Evolutionary conservation across 1,140 invertebrate genomes (phyloP).

Genomic region (Halictus rubicundus): DNA sequence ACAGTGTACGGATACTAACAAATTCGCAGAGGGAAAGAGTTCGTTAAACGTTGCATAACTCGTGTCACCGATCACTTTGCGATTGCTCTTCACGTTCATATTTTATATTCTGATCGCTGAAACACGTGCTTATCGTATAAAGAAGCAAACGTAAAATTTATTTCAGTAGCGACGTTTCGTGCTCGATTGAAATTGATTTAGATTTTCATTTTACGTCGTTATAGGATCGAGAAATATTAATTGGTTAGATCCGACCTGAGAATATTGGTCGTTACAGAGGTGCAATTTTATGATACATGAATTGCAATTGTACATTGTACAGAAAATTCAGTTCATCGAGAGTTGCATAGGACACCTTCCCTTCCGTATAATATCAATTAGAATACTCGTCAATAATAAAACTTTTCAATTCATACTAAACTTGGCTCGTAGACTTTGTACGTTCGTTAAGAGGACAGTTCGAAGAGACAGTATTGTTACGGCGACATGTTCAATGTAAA

Average conservation of each 20-base stretch:
- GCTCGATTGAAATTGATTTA: neutral
- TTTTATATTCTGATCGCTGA: neutral
- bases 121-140: neutral
- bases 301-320: neutral
- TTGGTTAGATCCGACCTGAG: neutral
- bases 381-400: conserved; percentile 6
- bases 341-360: neutral
- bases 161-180: neutral
- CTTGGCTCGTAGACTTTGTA: conserved; percentile 1
- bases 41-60: neutral
- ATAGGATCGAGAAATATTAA: no score
- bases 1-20: neutral
- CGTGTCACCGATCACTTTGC: neutral
- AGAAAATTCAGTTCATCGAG: neutral
- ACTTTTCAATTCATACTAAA: neutral
- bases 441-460: conserved; percentile 4
- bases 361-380: conserved; percentile 1
- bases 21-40: neutral
- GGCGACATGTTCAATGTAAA: no score
- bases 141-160: neutral
- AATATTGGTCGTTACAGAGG: no score
- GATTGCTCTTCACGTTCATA: neutral
- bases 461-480: neutral
- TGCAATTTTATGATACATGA: neutral
- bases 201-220: no score